Conservation (phyloP, 1,140 invertebrate species). For the Brachionus koreanus region DNA sequence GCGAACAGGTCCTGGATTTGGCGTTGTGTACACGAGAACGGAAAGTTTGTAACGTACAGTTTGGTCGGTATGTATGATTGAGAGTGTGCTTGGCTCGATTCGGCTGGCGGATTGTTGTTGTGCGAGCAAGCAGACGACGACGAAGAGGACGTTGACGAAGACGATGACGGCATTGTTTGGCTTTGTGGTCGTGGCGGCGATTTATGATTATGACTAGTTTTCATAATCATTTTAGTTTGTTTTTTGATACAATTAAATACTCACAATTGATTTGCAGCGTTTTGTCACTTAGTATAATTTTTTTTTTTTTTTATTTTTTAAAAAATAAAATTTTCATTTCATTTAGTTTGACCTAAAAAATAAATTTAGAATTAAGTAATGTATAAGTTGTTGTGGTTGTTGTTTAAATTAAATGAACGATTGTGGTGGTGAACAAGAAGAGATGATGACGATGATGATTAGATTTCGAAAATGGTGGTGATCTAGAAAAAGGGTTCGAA, state of each 20-base stretch:
- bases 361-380: background rate
- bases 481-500: background rate
- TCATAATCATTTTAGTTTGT: constrained; percentile 16
- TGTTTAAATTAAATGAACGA: background rate
- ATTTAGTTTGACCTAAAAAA: background rate
- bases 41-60: constrained; percentile 43
- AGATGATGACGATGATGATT: background rate
- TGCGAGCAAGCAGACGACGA: background rate
- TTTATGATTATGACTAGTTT: constrained; percentile 38
- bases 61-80: constrained; percentile 39
- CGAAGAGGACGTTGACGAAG: background rate
- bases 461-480: constrained; percentile 6
- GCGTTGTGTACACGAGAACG: constrained; percentile 17
- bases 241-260: background rate
- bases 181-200: constrained; percentile 5
- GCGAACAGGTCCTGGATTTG: constrained; percentile 37
- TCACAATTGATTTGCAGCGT: too few species aligned
- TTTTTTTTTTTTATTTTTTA: background rate
- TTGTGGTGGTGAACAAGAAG: background rate
- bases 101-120: background rate
- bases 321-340: background rate
- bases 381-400: background rate
- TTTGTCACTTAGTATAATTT: background rate
- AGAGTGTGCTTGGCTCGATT: background rate
- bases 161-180: background rate